A percentile compares a stretch with the other conserved stretches of the same genome.
These are phyloP conservation scores for Zenarchopterus dispar DNA, from an alignment of 2,797 vertebrate genomes.

Conservation along the genomic window DNA sequence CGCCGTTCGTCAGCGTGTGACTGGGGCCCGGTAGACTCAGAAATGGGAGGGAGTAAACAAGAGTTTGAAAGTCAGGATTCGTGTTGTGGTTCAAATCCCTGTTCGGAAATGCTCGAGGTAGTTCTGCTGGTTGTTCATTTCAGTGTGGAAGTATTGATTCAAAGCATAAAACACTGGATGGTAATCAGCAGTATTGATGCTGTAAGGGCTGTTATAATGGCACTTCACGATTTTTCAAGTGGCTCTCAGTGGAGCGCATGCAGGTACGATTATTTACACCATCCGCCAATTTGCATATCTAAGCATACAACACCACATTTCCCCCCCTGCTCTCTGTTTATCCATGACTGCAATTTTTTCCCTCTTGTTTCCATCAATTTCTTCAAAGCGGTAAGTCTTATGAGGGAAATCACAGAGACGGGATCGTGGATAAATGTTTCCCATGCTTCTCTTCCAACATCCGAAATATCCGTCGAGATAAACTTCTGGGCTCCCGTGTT, in stretches of 20 bases:
- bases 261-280: constrained; percentile 52
- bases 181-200: constrained; percentile 48
- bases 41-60: constrained; percentile 45
- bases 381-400: constrained; percentile 44
- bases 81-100: constrained; percentile 53
- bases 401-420: constrained; percentile 16
- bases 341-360: constrained; percentile 6
- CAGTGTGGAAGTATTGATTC: constrained; percentile 62
- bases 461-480: constrained; percentile 3
- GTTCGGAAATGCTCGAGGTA: constrained; percentile 45
- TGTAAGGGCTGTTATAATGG: constrained; percentile 40
- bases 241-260: constrained; percentile 24
- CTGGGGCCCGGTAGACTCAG: constrained; percentile 30
- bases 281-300: constrained; percentile 53
- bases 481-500: constrained; percentile 7
- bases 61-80: constrained; percentile 62
- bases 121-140: constrained; percentile 43
- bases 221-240: constrained; percentile 43
- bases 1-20: constrained; percentile 43
- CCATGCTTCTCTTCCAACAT: constrained; percentile 1
- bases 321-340: constrained; percentile 3
- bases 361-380: not conserved
- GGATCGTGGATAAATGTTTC: constrained; percentile 35
- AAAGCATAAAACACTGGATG: constrained; percentile 39
- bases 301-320: constrained; percentile 29